Conservation (phyloP, 2,797 vertebrate genomes). For the Poeciliopsis gracilis region DNA sequence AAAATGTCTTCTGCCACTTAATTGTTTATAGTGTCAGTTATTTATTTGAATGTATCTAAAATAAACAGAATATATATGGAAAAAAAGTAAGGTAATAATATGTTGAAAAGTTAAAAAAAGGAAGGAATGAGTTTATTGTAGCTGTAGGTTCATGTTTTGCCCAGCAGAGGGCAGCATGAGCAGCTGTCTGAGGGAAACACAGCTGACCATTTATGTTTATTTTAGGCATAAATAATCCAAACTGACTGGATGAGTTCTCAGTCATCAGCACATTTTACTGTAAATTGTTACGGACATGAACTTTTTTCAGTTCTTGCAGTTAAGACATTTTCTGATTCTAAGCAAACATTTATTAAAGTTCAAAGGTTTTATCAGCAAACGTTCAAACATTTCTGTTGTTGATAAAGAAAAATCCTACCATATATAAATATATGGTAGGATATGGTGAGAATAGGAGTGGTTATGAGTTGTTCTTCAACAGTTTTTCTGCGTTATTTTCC, state of each 20-base stretch:
- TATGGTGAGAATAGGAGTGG: too few species aligned
- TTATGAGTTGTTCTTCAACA: too few species aligned
- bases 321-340: background rate
- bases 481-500: too few species aligned
- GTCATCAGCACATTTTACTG: background rate
- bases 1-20: background rate
- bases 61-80: background rate
- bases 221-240: background rate
- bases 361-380: background rate
- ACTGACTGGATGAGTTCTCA: background rate
- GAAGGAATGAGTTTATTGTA: background rate
- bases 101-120: too few species aligned
- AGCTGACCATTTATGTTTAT: background rate
- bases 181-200: background rate
- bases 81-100: too few species aligned
- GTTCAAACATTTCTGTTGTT: background rate
- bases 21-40: too few species aligned
- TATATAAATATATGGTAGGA: too few species aligned
- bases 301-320: background rate
- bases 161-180: background rate
- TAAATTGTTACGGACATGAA: background rate
- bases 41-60: background rate
- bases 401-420: background rate
- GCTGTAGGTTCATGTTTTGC: background rate
- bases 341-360: background rate